Evolutionary conservation across 2,113 vertebrate genomes (phyloP).

Genomic region (Columba janthina): DNA sequence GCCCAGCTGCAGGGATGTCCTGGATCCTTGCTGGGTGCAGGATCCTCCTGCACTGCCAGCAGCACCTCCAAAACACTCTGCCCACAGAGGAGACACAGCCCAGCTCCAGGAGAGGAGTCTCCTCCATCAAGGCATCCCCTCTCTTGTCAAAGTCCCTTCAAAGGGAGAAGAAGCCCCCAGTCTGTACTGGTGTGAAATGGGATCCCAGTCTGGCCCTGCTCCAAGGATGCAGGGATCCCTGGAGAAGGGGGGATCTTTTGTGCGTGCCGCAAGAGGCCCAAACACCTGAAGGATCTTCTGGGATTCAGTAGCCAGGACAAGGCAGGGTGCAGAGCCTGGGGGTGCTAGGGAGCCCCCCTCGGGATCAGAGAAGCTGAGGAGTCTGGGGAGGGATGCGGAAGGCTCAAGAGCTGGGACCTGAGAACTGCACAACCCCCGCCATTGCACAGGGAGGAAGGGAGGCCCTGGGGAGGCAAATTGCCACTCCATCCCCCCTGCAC

Average conservation of each 20-base stretch:
- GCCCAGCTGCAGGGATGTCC: background rate
- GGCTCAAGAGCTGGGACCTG: background rate
- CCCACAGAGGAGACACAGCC: background rate
- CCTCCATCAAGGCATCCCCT: background rate
- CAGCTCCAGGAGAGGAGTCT: background rate
- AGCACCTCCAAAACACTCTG: background rate
- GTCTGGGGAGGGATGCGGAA: accelerated
- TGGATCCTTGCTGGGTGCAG: accelerated
- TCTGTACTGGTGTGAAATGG: background rate
- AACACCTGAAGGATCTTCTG: accelerated
- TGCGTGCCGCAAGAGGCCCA: accelerated
- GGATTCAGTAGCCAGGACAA: background rate
- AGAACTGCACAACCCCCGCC: background rate
- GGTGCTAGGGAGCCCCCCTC: background rate
- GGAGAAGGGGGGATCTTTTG: background rate
- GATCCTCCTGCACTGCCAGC: background rate
- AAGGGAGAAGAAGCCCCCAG: background rate
- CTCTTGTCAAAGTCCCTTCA: background rate
- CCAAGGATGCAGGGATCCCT: accelerated
- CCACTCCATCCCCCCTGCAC: no score
- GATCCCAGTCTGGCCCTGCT: background rate
- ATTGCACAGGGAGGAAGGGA: background rate
- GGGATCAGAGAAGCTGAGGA: accelerated
- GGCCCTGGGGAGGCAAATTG: background rate
- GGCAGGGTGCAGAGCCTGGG: background rate